Evolutionary conservation across 2,888 invertebrate genomes (phyloP), one percentile per base, ranked within the genome.

Genomic region (Tetanocera ferruginea): DNA sequence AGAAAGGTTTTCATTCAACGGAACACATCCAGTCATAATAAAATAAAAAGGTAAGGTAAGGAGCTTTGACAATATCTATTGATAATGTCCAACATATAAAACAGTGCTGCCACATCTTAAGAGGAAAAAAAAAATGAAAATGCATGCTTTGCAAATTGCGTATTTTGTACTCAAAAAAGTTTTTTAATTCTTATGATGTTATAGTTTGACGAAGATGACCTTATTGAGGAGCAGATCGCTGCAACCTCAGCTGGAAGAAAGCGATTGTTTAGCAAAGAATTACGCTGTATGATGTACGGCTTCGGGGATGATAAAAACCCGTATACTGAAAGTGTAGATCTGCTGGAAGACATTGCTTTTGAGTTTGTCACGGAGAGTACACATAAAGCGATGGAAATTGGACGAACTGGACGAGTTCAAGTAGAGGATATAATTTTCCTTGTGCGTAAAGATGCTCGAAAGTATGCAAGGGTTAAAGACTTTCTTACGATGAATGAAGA

Each of bases 241-340:
- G 92, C 93, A 0, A 93, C 93, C 51, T 92, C 93, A 14, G 91
- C 93, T 1, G 96, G 95, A 5, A 91, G 96, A 49, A 97, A 97
- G 89, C 91, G 97, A 64, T 89, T 97, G 2, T 97, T 97, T 84
- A 97, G 97, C 78, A 97, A 97, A 90, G 97, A 97, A 89, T 90
- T 98, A 60, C 92, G 98, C 43, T 97, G 97, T 84, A 99, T 99
- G 99, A 98, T 99, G 97, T 99, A 97, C 89, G 99, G 99, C 0
- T 99, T 99, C 91, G 99, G 99, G 5, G 99, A 99, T 90, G 99
- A 99, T 88, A 97, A 98, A 89, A 99, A 98, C 91, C 99, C 99
- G 0, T 99, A 98, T 86, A 99, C 99, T 1, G 99, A 99, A 91
- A 98, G 98, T 88, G 98, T 99, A 0, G 99, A 99, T 89, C 92